Percentiles rank a stretch among this genome's conserved stretches.
phyloP scores from a whole-genome alignment of 2,797 vertebrate genomes.

The Microctenopoma lineatum region DNA sequence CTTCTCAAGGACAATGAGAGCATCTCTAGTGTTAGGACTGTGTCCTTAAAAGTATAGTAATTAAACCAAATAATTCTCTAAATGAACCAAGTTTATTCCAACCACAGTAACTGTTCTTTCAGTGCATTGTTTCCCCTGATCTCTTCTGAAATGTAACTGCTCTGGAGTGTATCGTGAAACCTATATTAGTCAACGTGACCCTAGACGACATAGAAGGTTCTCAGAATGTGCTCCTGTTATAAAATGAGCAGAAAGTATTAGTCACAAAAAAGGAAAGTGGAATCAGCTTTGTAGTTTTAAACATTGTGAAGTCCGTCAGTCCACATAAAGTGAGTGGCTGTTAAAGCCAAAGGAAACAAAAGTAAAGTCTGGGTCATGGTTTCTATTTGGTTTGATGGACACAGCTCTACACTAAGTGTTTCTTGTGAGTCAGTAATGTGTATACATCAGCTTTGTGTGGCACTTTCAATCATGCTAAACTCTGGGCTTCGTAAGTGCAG shows the following conservation, averaged over 20 bases:
- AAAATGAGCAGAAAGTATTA: too few relatives aligned
- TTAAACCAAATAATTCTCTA: not conserved
- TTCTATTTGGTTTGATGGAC: conserved; percentile 12
- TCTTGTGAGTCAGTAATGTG: conserved; percentile 2
- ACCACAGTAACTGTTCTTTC: not conserved
- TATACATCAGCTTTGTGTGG: conserved; percentile 52
- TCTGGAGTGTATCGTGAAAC: not conserved
- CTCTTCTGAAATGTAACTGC: not conserved
- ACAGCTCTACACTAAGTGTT: conserved; percentile 16
- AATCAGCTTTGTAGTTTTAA: not conserved
- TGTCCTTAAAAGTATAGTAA: too few relatives aligned
- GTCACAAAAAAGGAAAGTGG: too few relatives aligned
- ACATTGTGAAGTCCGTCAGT: not conserved
- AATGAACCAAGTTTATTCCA: not conserved
- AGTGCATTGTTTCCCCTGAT: too few relatives aligned
- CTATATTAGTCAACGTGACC: too few relatives aligned
- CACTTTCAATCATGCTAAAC: conserved; percentile 45
- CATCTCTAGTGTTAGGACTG: not conserved
- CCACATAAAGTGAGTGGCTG: not conserved
- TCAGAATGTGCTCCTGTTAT: too few relatives aligned
- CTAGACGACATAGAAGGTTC: too few relatives aligned
- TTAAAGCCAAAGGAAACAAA: not conserved
- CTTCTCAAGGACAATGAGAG: not conserved
- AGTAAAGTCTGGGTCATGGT: not conserved
- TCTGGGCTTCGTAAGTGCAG: conserved; percentile 6